Conservation (phyloP, 2,113 vertebrate species). For the Ictidomys tridecemlineatus region DNA sequence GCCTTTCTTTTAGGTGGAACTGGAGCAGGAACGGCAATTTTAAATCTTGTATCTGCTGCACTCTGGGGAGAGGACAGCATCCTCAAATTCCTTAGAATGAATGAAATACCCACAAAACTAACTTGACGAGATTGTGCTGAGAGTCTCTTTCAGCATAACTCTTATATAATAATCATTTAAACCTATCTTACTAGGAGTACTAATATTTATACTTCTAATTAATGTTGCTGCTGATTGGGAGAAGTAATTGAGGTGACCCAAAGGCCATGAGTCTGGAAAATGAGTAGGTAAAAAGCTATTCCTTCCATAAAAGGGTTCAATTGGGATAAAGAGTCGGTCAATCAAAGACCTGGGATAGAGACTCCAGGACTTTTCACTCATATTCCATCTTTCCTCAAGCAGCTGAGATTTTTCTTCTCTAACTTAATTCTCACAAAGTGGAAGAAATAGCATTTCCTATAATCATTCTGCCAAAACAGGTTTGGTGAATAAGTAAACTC, state of each 20-base stretch:
- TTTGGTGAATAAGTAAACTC: not conserved
- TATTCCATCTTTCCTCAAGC: not conserved
- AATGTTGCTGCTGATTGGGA: not conserved
- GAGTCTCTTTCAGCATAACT: not conserved
- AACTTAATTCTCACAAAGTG: not conserved
- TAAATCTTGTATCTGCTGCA: not conserved
- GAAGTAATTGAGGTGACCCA: not conserved
- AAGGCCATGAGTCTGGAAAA: not conserved
- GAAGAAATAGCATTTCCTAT: not conserved
- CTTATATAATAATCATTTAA: not conserved
- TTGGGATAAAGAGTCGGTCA: not conserved
- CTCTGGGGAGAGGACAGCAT: not conserved
- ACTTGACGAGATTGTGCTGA: too few relatives aligned
- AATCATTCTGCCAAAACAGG: not conserved
- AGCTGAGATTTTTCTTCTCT: not conserved
- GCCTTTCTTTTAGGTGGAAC: not conserved
- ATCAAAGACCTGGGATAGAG: not conserved
- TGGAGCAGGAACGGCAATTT: not conserved
- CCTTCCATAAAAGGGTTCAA: not conserved
- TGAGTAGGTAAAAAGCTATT: not conserved
- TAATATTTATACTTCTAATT: not conserved
- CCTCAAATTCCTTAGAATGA: not conserved
- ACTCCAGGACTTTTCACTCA: not conserved
- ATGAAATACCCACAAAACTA: not conserved
- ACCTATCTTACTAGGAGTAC: not conserved